Base-by-base conservation (phyloP, 2,888 invertebrate genomes). In the Sturmia bella region DNA sequence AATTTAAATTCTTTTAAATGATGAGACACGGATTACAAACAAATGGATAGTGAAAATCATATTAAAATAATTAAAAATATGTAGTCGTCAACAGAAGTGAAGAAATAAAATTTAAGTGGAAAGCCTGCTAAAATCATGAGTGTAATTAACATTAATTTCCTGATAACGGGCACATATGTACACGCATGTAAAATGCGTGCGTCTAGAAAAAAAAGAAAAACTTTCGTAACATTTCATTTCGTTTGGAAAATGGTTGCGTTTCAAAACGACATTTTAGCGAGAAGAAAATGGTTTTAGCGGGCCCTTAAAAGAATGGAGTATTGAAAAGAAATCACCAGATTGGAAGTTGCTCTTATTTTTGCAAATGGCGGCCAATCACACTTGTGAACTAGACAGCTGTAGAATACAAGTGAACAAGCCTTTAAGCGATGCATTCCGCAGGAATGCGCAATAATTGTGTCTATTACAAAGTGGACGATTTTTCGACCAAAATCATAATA, bases 1-100 rank as follows among this genome's bases (percentile, higher is more conserved):
- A 78, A 64, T 74, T 78, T 74, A 82, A 82, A 82, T 78, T 82
- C 52, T 45, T 74, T 59, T 27, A 66, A 41, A 74, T 78, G 69
- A 82, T 70, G 59, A 27, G 17, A 37, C 77, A 64, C 54, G 81
- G 73, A 76, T 76, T 73, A 69, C 69, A 77, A 19, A 45, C 48
- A 54, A 68, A 72, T 61, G 50, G 59, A 64, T 70, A 64, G 64
- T 39, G 63, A 69, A 81, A 63, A 45, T 43, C 15, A 74, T 43
- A 57, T 32, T 32, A 32, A 64, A 66, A 52, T 50, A 72, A 73
- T 76, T 76, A 59, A 68, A 41, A 21, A 68, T 9, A 52, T 48
- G 21, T 27, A 59, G 52, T 24, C 21, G 24, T n/a, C 13, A n/a
- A 37, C 27, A 61, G 54, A 41, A 54, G 27, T 56, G 32, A 32